These are phyloP conservation scores for Polypedilum pembai DNA, from an alignment of 1,140 invertebrate species.

Conservation along the genomic window DNA sequence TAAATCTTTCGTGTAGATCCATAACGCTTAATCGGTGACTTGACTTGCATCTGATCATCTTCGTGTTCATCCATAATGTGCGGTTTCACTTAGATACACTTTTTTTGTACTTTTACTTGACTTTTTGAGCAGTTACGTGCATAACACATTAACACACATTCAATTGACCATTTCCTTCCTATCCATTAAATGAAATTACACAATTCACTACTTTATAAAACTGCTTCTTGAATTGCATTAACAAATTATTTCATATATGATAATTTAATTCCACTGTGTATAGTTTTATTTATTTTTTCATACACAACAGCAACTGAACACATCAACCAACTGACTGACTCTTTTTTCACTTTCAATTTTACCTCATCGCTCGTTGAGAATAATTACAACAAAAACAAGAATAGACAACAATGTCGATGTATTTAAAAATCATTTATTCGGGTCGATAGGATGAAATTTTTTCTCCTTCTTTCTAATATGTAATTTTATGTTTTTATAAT, in stretches of 20 bases:
- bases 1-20: slow-evolving; percentile 11
- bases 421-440: background rate
- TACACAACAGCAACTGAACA: too few species aligned
- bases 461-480: background rate
- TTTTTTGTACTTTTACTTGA: background rate
- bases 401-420: background rate
- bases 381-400: background rate
- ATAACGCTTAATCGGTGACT: slow-evolving; percentile 6
- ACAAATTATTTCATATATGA: background rate
- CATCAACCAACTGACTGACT: background rate
- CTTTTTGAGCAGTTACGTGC: background rate
- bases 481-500: background rate
- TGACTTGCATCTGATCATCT: slow-evolving; percentile 5
- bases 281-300: background rate
- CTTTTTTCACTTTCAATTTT: slow-evolving; percentile 19
- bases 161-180: slow-evolving; percentile 16
- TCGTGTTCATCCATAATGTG: slow-evolving; percentile 20
- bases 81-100: background rate
- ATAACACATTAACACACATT: slow-evolving; percentile 2
- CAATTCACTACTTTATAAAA: background rate
- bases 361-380: background rate
- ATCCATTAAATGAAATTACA: background rate
- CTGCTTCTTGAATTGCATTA: background rate
- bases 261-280: slow-evolving; percentile 1
- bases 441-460: background rate